Evolutionary conservation across 2,888 invertebrate genomes (phyloP), one percentile per base, ranked within the genome.

Genomic region (Thysanoteuthis rhombus): DNA sequence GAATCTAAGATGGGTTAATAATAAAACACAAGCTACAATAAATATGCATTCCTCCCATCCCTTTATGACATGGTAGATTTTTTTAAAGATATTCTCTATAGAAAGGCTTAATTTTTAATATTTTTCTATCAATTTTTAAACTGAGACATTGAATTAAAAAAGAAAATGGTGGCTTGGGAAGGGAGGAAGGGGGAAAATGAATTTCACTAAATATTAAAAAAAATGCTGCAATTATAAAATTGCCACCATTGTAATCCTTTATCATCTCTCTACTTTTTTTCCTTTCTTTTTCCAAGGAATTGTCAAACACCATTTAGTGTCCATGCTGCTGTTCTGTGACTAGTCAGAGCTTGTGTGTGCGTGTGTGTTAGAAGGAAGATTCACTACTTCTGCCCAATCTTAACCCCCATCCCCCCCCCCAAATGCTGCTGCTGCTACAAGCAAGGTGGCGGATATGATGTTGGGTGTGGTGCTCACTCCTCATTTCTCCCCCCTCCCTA

Each of bases 401-500:
- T 25, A 22, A 12, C 45, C 45, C 45, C 45, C 45, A 1, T 42
- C 22, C 47, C 6, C 75, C 8, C 25, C 75, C 75, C 12, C 75
- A 3, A 8, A 25, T 90, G 90, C 42, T 42, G 92, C 42, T 42
- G 42, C 92, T 42, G 42, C 40, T 45, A 92, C 12, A 40, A 45
- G n/a, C 32, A 45, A n/a, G 92, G 92, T 92, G 42, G 92, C 92
- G 45, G 42, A 42, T 92, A 32, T 39, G 40, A 42, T n/a, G 92
- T 75, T 75, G 92, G n/a, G 40, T 92, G 42, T 28, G 42, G 40
- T 92, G 92, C 40, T 92, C 40, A 92, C 92, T 92, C 92, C 92
- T 92, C 45, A 92, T 92, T 40, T 45, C 92, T 92, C 92, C 91
- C 91, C 92, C 92, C 40, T n/a, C n/a, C n/a, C n/a, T n/a, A n/a